Evolutionary conservation across 2,113 vertebrate genomes (phyloP), one percentile per base, ranked within the genome.

Genomic region (Machaerirhynchus nigripectus): DNA sequence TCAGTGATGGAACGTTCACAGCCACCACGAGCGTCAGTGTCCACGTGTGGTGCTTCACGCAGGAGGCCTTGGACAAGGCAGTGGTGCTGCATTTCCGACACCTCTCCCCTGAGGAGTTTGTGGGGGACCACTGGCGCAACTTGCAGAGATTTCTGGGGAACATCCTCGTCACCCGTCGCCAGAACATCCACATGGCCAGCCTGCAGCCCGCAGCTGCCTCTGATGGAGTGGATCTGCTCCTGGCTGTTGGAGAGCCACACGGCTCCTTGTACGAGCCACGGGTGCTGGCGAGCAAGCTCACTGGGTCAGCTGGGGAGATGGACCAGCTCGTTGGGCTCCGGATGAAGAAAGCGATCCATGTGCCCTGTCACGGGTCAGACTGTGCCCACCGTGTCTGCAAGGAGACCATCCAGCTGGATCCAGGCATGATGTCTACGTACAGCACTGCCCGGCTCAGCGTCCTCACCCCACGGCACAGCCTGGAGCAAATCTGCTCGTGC

Each of bases 41-140:
- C 79, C 98, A 99, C 0, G 98, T 99, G 90, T 99, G 99, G 99
- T 98, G 97, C 8, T 98, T 98, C 28, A 97, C 97, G 0, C 98
- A 97, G 94, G 97, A 97, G 70, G 97, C 93, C 4, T 95, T 99
- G 91, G 98, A 98, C 95, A 98, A 96, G 11, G 98, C 99, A 0
- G 63, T 99, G 95, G 98, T 98, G 69, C 89, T 99, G 75, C 98
- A 98, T 40, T 97, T 99, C 91, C 93, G 46, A 1, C 98, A 98
- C 40, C 85, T 99, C 73, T 97, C 98, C 3, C 98, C 99, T 0
- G 99, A 99, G 96, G 99, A 99, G 94, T 99, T 99, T 60, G 98
- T 99, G 69, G 98, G 98, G 0, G 99, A 99, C 81, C 98, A 99
- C 28, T 99, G 99, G 99, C 97, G 98, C 40, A 98, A 98, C 90